phyloP scores from a whole-genome alignment of 2,113 vertebrate species.

The Nerophis ophidion region DNA sequence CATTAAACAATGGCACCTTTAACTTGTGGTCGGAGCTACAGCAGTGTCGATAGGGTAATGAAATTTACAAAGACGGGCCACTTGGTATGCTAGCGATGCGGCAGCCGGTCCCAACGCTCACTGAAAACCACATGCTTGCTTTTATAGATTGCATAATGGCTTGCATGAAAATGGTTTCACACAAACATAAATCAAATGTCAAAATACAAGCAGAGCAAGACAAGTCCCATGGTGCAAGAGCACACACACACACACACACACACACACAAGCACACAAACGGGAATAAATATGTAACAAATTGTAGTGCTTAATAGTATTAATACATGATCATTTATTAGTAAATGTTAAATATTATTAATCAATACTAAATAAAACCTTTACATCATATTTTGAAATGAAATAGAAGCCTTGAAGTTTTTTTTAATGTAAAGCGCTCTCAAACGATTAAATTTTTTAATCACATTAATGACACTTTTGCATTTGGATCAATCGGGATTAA shows the following conservation, averaged over 20 bases:
- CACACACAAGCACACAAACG: slow-evolving; percentile 11
- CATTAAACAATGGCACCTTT: slow-evolving; percentile 72
- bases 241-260: slow-evolving; percentile 37
- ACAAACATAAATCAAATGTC: slow-evolving; percentile 77
- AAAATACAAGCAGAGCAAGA: slow-evolving; percentile 73
- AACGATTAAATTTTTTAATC: no score
- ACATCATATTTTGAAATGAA: slow-evolving; percentile 73
- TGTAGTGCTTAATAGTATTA: slow-evolving; percentile 61
- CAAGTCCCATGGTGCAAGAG: slow-evolving; percentile 62
- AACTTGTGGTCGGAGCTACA: slow-evolving; percentile 63
- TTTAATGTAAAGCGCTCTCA: slow-evolving; percentile 45
- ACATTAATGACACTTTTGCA: no score
- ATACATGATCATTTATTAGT: slow-evolving; percentile 73
- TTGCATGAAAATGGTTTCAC: slow-evolving; percentile 74
- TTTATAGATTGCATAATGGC: slow-evolving; percentile 76
- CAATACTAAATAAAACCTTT: slow-evolving; percentile 73
- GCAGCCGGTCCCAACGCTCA: slow-evolving; percentile 58
- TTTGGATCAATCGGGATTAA: no score
- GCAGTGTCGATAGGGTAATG: slow-evolving; percentile 67
- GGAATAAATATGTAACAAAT: slow-evolving; percentile 53
- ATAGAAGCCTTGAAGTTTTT: slow-evolving; percentile 71
- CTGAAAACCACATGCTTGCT: slow-evolving; percentile 67
- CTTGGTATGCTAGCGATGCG: slow-evolving; percentile 72
- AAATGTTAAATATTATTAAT: slow-evolving; percentile 78
- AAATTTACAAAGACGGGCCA: slow-evolving; percentile 72